A percentile compares a stretch with the other conserved stretches of the same genome.
Conservation (phyloP, 2,113 vertebrate genomes). For the Zingel zingel region DNA sequence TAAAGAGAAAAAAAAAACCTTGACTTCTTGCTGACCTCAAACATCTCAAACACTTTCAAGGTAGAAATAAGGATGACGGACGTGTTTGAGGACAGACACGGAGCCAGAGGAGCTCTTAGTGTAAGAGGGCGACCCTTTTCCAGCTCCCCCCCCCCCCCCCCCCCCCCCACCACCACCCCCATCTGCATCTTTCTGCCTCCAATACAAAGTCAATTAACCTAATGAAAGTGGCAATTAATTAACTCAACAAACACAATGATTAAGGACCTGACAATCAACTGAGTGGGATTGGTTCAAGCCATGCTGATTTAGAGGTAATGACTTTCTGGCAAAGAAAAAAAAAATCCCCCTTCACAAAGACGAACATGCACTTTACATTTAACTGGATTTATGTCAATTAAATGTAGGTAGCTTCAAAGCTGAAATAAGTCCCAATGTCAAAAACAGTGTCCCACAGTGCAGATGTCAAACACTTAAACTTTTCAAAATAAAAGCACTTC, state of each 20-base stretch:
- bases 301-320: constrained; percentile 57
- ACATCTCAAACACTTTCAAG: constrained; percentile 16
- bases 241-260: constrained; percentile 71
- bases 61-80: neutral
- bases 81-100: neutral
- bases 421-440: neutral
- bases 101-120: constrained; percentile 29
- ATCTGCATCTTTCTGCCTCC: constrained; percentile 60
- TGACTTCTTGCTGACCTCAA: constrained; percentile 26
- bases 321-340: constrained; percentile 25
- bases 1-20: neutral
- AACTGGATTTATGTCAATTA: neutral
- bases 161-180: neutral
- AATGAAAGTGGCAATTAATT: constrained; percentile 80
- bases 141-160: constrained; percentile 3
- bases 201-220: constrained; percentile 75
- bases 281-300: constrained; percentile 47
- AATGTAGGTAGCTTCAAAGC: neutral
- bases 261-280: constrained; percentile 72
- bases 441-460: neutral
- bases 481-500: constrained; percentile 13
- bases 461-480: neutral
- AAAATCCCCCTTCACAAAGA: neutral
- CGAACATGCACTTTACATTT: neutral
- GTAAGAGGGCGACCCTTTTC: neutral